phyloP scores from a whole-genome alignment of 1,140 invertebrate species.

The Lanistes nyassanus region DNA sequence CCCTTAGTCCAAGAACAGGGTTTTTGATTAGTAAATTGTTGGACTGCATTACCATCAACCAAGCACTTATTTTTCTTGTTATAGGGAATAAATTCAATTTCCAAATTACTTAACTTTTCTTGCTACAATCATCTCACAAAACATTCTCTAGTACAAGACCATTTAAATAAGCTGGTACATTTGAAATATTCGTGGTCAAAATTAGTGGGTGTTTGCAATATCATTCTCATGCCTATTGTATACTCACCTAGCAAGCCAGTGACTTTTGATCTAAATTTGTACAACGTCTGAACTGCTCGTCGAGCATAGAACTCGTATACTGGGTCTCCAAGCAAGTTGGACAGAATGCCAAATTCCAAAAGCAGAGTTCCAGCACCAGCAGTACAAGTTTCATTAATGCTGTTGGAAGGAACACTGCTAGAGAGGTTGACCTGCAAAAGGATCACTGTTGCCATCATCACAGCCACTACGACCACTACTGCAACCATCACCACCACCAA shows the following conservation, averaged over 20 bases:
- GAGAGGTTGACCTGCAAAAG: slow-evolving; percentile 69
- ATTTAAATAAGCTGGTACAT: neutral
- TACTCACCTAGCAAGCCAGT: slow-evolving; percentile 75
- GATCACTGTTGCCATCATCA: no score
- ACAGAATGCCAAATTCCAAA: slow-evolving; percentile 76
- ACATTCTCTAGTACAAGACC: neutral
- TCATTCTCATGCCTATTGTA: neutral
- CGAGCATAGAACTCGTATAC: slow-evolving; percentile 75
- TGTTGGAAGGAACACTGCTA: slow-evolving; percentile 70
- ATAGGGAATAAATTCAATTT: no score
- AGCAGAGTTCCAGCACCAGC: slow-evolving; percentile 76
- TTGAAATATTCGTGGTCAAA: neutral
- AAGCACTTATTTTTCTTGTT: no score
- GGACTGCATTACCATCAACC: no score
- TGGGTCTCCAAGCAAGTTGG: slow-evolving; percentile 73
- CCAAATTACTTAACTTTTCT: no score
- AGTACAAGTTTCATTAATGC: slow-evolving; percentile 75
- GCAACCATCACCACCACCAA: no score
- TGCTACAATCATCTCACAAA: no score
- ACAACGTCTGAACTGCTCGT: slow-evolving; percentile 71
- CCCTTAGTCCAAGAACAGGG: no score
- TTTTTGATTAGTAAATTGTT: no score
- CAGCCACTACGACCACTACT: no score
- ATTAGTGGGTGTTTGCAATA: neutral
- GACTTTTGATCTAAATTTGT: slow-evolving; percentile 71